Evolutionary conservation across 37 sponge, comb jelly and placozoan species (phyloP), one percentile per base, ranked within the genome.

Genomic region (Ianthella basta): DNA sequence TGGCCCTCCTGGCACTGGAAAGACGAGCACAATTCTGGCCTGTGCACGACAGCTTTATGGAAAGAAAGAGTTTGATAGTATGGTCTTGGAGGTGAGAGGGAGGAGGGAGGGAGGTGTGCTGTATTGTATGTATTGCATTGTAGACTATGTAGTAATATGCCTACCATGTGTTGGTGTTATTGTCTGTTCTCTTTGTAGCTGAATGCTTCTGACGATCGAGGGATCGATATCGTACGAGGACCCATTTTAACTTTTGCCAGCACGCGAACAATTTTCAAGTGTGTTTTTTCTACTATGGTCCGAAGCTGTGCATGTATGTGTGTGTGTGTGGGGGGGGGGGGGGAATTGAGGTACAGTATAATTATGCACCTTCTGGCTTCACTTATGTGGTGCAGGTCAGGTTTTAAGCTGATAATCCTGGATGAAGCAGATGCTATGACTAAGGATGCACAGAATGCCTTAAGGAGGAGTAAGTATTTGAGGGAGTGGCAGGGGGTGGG

Each of bases 361-460:
- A 3, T 44, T 8, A 10, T 44, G 50, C 8, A 8, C 50, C 15
- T 57, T 13, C 16, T 81, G 33, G 15, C 24, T 27, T 24, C n/a
- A n/a, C n/a, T n/a, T n/a, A n/a, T 44, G 50, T 36, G 24, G 10
- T 16, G 25, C 59, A 85, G 94, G 24, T 93, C 95, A 41, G 96
- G 97, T 0, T 98, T 96, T 73, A 98, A 98, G 72, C 59, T 98
- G 61, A 86, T 98, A 30, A 96, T 98, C 27, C 86, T 98, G 20
- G 99, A 98, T 65, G 99, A 98, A 70, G 97, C 99, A 18, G 99
- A 98, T 69, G 97, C 97, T 20, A 98, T 98, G 99, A 98, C 99
- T 0, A 94, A 89, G 44, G 97, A 96, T 82, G 99, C 99, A 32
- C 99, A 98, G 86, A 98, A 96, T 91, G 99, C 99, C 15, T 88